These are phyloP conservation scores for Babyrousa celebensis DNA, from an alignment of 2,797 vertebrate species.

Conservation along the genomic window DNA sequence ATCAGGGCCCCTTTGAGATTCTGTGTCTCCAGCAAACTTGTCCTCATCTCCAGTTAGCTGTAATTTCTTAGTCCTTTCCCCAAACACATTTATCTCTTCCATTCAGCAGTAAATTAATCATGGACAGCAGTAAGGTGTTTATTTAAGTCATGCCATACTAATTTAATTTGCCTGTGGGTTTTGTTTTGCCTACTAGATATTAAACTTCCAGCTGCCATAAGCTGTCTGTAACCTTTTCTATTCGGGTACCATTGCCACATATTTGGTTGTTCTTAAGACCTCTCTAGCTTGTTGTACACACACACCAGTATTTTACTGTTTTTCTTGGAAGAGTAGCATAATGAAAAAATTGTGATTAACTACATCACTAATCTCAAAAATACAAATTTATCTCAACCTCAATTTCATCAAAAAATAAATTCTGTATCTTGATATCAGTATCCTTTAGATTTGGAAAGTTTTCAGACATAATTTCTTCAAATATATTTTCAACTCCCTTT, in stretches of 20 bases:
- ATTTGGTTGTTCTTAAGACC: not conserved
- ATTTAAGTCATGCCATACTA: constrained; percentile 60
- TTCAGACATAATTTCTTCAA: no score
- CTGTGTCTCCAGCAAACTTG: not conserved
- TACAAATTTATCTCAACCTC: not conserved
- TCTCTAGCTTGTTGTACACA: not conserved
- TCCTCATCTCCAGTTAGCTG: not conserved
- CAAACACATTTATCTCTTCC: not conserved
- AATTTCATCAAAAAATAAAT: not conserved
- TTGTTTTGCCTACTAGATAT: constrained; percentile 34
- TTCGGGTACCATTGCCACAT: not conserved
- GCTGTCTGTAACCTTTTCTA: not conserved
- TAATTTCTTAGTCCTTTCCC: not conserved
- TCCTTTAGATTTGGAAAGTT: no score
- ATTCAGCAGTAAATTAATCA: constrained; percentile 46
- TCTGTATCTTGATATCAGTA: no score
- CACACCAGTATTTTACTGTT: not conserved
- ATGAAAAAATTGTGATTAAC: not conserved
- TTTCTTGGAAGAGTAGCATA: not conserved
- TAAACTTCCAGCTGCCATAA: not conserved
- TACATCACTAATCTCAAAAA: not conserved
- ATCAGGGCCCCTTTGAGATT: not conserved
- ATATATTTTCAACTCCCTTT: no score
- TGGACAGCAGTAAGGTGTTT: not conserved
- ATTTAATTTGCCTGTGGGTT: constrained; percentile 59